These are phyloP conservation scores for Mormyrus lacerda DNA, from an alignment of 2,113 vertebrate species.

Conservation along the genomic window DNA sequence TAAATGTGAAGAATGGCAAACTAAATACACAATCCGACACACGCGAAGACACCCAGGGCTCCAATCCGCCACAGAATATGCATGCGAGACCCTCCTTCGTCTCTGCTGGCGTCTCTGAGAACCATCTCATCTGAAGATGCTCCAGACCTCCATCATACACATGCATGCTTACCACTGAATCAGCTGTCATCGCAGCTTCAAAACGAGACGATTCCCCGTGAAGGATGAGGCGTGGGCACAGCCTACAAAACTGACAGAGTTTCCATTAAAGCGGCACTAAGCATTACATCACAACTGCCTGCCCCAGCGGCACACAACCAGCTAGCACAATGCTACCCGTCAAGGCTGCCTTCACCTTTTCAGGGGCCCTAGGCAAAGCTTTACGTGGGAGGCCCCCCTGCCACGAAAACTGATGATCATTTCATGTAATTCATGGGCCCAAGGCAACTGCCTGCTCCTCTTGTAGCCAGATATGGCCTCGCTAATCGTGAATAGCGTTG, in stretches of 20 bases:
- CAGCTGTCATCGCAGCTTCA: neutral
- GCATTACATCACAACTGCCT: neutral
- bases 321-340: neutral
- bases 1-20: neutral
- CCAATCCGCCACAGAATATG: neutral
- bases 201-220: neutral
- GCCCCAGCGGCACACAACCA: neutral
- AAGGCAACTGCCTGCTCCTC: neutral
- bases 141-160: neutral
- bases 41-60: neutral
- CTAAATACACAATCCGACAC: neutral
- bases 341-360: neutral
- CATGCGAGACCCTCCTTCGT: neutral
- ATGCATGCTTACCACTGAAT: neutral
- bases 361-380: neutral
- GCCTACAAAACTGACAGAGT: neutral
- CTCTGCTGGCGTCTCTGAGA: neutral
- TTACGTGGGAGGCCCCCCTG: neutral
- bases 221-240: neutral
- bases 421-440: neutral
- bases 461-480: neutral
- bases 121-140: neutral
- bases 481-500: neutral
- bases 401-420: neutral
- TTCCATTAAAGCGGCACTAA: neutral